These are phyloP conservation scores for Hydropsyche tenuis DNA, from an alignment of 1,140 invertebrate genomes.

Conservation along the genomic window DNA sequence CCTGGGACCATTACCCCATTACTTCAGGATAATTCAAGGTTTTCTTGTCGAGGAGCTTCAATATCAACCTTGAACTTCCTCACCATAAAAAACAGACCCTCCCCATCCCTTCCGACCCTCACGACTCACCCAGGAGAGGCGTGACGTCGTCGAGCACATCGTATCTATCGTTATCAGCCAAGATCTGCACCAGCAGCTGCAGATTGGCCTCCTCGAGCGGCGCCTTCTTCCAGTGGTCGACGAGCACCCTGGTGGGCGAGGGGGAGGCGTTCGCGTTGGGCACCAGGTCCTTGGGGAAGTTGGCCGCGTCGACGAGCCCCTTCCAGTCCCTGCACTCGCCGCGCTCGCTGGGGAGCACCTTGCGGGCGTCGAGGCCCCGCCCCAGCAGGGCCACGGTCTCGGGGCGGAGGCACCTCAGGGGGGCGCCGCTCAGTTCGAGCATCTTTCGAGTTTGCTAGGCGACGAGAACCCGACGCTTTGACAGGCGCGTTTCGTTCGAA, in stretches of 20 bases:
- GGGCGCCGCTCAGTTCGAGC: neutral
- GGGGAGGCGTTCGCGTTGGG: slow-evolving; percentile 54
- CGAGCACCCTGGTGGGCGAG: slow-evolving; percentile 64
- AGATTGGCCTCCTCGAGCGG: slow-evolving; percentile 57
- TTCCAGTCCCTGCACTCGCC: slow-evolving; percentile 67
- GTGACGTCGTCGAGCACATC: slow-evolving; percentile 70
- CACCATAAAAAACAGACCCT: too few species aligned
- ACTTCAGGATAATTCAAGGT: too few species aligned
- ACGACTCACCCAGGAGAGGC: slow-evolving; percentile 64
- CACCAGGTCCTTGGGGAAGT: slow-evolving; percentile 55
- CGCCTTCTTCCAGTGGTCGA: slow-evolving; percentile 61
- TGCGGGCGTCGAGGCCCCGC: neutral
- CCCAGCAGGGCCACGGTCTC: neutral
- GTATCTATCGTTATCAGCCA: slow-evolving; percentile 70
- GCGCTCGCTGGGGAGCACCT: neutral
- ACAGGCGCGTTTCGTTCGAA: too few species aligned
- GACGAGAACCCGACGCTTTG: too few species aligned
- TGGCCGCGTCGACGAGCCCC: slow-evolving; percentile 66
- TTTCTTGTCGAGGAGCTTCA: too few species aligned
- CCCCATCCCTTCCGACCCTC: too few species aligned
- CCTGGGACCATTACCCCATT: too few species aligned
- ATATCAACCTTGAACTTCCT: too few species aligned
- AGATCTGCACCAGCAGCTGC: slow-evolving; percentile 57
- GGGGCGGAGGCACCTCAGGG: neutral
- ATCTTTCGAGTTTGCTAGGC: too few species aligned